A percentile compares a stretch with the other conserved stretches of the same genome.
These are phyloP conservation scores for Panagrolaimus sp. DNA, from an alignment of 1,140 invertebrate species.

Conservation along the genomic window DNA sequence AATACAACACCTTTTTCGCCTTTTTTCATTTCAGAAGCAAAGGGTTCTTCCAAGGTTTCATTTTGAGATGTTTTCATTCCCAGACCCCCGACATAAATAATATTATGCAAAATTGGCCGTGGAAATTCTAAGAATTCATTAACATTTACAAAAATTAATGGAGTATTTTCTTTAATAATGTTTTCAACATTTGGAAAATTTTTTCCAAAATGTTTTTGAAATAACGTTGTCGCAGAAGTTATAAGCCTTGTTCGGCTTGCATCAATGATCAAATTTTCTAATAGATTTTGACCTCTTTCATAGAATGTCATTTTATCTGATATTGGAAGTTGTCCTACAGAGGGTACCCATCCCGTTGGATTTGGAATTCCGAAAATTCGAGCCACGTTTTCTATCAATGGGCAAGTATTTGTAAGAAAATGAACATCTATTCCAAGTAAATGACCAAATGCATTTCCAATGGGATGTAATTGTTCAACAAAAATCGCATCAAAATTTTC, in stretches of 20 bases:
- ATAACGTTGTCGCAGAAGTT: background rate
- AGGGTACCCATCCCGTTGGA: background rate
- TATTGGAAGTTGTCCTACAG: background rate
- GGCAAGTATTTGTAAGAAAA: background rate
- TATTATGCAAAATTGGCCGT: conserved; percentile 19
- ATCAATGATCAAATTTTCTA: background rate
- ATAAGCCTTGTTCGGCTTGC: background rate
- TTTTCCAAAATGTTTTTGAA: background rate
- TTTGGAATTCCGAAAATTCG: background rate
- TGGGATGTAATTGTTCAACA: background rate
- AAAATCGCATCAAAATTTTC: conserved; percentile 9
- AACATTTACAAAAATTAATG: conserved; percentile 24
- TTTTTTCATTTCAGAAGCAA: background rate
- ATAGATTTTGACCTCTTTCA: background rate
- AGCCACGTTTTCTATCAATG: background rate
- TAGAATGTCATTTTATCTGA: background rate
- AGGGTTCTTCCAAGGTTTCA: background rate
- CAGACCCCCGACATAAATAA: conserved; percentile 27
- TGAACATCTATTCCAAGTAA: background rate
- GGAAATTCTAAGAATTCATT: conserved; percentile 29
- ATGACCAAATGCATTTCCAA: background rate
- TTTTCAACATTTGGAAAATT: conserved; percentile 17
- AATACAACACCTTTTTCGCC: conserved; percentile 18
- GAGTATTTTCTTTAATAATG: conserved; percentile 17
- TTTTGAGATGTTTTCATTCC: conserved; percentile 9